phyloP scores from a whole-genome alignment of 1,140 invertebrate species.

The Drosophila lini region DNA sequence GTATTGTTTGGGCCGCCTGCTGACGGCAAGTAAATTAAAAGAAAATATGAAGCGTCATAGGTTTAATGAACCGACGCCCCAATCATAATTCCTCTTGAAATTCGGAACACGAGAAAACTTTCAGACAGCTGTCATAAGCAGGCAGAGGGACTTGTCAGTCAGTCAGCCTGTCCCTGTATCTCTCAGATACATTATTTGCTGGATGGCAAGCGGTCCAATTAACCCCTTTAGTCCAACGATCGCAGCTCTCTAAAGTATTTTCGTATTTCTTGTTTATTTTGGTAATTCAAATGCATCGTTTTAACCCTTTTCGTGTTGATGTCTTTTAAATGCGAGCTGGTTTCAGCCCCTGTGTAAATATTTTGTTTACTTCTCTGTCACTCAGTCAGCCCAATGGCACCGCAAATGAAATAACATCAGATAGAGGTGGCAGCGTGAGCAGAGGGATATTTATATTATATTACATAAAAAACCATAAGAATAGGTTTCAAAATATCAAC shows the following conservation, averaged over 20 bases:
- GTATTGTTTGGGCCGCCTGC: too few relatives aligned
- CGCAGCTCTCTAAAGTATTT: constrained; percentile 66
- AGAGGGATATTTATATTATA: too few relatives aligned
- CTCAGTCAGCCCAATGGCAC: constrained; percentile 36
- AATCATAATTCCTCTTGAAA: constrained; percentile 37
- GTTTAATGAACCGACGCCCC: constrained; percentile 66
- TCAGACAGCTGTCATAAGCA: constrained; percentile 77
- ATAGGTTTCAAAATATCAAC: background rate
- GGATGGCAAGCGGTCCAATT: constrained; percentile 67
- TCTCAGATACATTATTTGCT: constrained; percentile 45
- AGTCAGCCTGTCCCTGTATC: constrained; percentile 43
- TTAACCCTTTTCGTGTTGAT: constrained; percentile 73
- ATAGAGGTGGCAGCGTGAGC: constrained; percentile 6
- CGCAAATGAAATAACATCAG: constrained; percentile 14
- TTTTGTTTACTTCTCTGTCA: constrained; percentile 54
- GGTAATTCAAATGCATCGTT: constrained; percentile 78
- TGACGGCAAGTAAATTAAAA: constrained; percentile 76
- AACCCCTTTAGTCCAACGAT: constrained; percentile 54
- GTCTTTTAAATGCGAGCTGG: constrained; percentile 72
- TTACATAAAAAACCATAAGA: too few relatives aligned
- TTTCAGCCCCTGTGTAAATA: constrained; percentile 68
- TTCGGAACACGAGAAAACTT: constrained; percentile 47
- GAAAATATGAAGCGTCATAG: constrained; percentile 66
- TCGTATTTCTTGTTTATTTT: constrained; percentile 74
- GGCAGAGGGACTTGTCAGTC: constrained; percentile 53